Evolutionary conservation across 2,888 invertebrate species (phyloP).

Genomic region (Drosophila engyochracea): DNA sequence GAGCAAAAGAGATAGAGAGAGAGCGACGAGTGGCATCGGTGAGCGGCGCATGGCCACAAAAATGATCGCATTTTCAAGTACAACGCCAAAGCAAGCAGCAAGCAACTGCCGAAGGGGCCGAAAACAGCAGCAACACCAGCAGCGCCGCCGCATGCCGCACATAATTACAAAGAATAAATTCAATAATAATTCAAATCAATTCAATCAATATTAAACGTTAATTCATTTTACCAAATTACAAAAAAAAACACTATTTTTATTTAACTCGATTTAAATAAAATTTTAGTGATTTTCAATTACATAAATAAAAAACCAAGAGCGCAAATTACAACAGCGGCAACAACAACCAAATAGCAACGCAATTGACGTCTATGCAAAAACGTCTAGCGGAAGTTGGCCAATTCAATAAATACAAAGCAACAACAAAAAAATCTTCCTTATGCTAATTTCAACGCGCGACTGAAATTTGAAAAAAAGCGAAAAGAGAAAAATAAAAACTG

Average conservation of each 20-base stretch:
- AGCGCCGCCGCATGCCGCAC: conserved; percentile 54
- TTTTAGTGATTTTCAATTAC: conserved; percentile 68
- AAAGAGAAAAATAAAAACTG: conserved; percentile 34
- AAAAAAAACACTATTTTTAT: conserved; percentile 66
- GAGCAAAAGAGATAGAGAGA: conserved; percentile 2
- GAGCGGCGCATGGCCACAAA: conserved; percentile 68
- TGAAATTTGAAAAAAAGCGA: conserved; percentile 63
- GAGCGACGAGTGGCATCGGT: conserved; percentile 8
- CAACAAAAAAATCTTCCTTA: conserved; percentile 43
- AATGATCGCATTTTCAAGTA: conserved; percentile 74
- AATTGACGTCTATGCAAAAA: conserved; percentile 44
- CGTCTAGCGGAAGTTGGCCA: conserved; percentile 58
- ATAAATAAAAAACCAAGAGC: conserved; percentile 49
- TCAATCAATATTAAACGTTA: conserved; percentile 26
- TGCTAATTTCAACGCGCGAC: conserved; percentile 58
- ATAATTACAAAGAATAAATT: conserved; percentile 36
- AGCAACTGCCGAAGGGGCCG: conserved; percentile 67
- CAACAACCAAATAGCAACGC: conserved; percentile 35
- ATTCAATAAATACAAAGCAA: conserved; percentile 18
- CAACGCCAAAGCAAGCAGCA: conserved; percentile 72
- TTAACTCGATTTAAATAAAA: conserved; percentile 75
- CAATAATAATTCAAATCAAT: conserved; percentile 39
- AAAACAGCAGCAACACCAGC: conserved; percentile 44
- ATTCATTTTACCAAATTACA: conserved; percentile 16
- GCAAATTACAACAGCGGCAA: conserved; percentile 34